Evolutionary conservation across 2,797 vertebrate genomes (phyloP).

Genomic region (Chaetodon trifasciatus): DNA sequence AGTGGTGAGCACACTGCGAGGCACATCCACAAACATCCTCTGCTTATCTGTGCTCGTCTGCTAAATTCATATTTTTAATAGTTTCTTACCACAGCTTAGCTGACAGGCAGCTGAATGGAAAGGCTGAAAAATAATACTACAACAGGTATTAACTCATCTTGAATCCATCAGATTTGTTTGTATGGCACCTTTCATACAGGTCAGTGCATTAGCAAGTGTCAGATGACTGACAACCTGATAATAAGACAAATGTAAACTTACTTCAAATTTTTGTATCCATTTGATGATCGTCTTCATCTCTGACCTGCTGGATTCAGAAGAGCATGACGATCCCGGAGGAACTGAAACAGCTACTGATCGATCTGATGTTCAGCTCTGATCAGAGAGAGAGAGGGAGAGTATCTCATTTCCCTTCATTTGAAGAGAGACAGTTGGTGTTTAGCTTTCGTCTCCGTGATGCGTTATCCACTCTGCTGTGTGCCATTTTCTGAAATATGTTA

Average conservation of each 20-base stretch:
- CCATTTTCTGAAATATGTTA: not conserved
- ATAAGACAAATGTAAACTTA: not conserved
- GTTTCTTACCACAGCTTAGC: not conserved
- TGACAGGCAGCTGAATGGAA: not conserved
- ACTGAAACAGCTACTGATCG: not conserved
- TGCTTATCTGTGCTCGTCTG: slow-evolving; percentile 11
- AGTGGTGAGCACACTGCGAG: not conserved
- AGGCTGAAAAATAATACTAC: not conserved
- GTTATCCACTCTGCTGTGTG: not conserved
- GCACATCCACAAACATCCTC: slow-evolving; percentile 24
- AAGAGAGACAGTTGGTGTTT: not conserved
- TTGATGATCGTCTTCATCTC: no score
- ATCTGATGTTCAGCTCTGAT: not conserved
- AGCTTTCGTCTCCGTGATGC: not conserved
- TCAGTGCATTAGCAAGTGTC: not conserved
- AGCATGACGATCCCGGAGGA: no score
- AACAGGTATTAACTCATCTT: not conserved
- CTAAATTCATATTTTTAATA: slow-evolving; percentile 20
- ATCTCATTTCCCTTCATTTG: not conserved
- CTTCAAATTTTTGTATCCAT: not conserved
- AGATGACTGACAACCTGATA: not conserved
- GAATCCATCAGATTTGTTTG: not conserved
- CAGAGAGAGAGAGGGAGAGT: not conserved
- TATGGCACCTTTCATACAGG: not conserved
- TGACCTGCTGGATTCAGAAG: no score